phyloP scores from a whole-genome alignment of 2,113 vertebrate genomes.

The Scomber scombrus region DNA sequence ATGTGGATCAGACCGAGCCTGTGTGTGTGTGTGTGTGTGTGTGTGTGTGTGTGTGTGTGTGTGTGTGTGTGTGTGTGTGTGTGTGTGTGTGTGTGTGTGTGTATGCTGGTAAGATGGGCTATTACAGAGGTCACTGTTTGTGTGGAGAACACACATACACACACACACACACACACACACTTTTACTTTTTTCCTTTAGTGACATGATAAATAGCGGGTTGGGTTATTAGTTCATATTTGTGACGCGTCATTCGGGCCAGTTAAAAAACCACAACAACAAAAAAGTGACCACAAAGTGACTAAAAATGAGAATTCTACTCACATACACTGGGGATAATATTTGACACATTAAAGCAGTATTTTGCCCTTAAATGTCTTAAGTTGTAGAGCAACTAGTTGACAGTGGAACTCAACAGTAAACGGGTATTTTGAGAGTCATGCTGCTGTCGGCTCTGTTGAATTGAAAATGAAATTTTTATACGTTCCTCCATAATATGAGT shows the following conservation, averaged over 20 bases:
- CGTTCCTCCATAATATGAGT: not conserved
- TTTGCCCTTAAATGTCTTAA: no score
- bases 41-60: not conserved
- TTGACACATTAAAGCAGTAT: no score
- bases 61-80: conserved; percentile 11
- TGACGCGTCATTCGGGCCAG: not conserved
- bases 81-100: conserved; percentile 11
- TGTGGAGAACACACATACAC: conserved; percentile 9
- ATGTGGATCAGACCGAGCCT: conserved; percentile 21
- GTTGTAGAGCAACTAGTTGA: not conserved
- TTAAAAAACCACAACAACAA: no score
- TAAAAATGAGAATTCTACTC: not conserved
- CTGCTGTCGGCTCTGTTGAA: not conserved
- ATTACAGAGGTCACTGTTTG: conserved; percentile 7
- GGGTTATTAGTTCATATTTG: not conserved
- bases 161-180: not conserved
- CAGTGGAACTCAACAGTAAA: not conserved
- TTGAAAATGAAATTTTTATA: not conserved
- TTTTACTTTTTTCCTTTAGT: conserved; percentile 14
- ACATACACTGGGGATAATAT: not conserved
- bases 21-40: not conserved
- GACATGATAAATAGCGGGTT: not conserved
- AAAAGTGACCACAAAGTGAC: not conserved
- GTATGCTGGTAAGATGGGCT: not conserved
- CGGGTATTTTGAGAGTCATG: conserved; percentile 14